A percentile compares a stretch with the other conserved stretches of the same genome.
Conservation (phyloP, 2,888 invertebrate genomes). For the Frankliniella intonsa region DNA sequence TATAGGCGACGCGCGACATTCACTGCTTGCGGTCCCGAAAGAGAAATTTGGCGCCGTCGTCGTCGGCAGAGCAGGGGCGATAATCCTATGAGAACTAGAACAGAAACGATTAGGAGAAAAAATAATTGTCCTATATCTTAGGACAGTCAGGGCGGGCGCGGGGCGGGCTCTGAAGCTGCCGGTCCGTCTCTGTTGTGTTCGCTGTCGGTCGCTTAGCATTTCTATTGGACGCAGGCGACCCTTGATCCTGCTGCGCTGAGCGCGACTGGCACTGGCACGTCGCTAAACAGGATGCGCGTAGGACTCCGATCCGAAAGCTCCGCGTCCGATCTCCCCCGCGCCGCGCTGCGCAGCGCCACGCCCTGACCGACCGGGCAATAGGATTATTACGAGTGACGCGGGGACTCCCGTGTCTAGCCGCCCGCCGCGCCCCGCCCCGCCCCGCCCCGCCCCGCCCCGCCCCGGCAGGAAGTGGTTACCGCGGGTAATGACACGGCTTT, state of each 20-base stretch:
- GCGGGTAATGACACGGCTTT: conserved; percentile 16
- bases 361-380: neutral
- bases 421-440: neutral
- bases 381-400: neutral
- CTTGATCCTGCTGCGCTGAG: too few species aligned
- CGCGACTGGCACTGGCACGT: too few species aligned
- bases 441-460: neutral
- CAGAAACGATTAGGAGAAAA: too few species aligned
- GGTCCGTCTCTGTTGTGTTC: too few species aligned
- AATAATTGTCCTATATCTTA: too few species aligned
- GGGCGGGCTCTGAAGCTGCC: too few species aligned
- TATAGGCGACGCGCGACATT: neutral
- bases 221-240: too few species aligned
- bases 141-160: too few species aligned
- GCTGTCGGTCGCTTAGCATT: too few species aligned
- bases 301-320: neutral
- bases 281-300: conserved; percentile 18
- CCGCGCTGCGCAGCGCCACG: neutral
- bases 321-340: neutral
- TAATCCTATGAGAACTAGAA: too few species aligned
- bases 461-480: conserved; percentile 13
- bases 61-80: too few species aligned
- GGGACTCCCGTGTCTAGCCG: neutral
- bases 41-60: neutral
- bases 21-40: neutral